These are phyloP conservation scores for Mercenaria mercenaria DNA, from an alignment of 1,140 invertebrate genomes.

Conservation along the genomic window DNA sequence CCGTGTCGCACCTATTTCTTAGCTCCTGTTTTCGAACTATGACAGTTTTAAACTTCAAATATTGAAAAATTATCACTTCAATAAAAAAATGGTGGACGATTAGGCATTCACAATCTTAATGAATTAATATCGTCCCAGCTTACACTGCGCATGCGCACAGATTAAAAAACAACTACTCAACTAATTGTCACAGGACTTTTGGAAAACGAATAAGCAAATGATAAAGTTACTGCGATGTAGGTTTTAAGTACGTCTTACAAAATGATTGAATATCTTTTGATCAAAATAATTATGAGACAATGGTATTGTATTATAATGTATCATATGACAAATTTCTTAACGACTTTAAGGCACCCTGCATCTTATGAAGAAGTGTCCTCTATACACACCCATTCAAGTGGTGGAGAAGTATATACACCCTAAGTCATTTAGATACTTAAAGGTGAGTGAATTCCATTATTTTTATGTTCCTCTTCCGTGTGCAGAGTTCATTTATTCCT, in stretches of 20 bases:
- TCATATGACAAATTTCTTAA: neutral
- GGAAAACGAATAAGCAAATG: neutral
- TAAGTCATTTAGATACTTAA: too few relatives aligned
- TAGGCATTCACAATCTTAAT: neutral
- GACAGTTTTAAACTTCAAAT: neutral
- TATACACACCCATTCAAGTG: too few relatives aligned
- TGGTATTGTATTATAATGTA: neutral
- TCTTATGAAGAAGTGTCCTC: neutral
- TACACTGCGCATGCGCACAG: neutral
- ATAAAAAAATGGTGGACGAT: neutral
- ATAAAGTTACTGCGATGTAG: neutral
- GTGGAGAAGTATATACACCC: too few relatives aligned
- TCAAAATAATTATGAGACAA: neutral
- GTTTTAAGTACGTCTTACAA: neutral
- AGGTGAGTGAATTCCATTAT: too few relatives aligned
- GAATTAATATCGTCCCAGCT: neutral
- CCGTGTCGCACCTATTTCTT: neutral
- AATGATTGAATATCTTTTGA: neutral
- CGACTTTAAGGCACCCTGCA: neutral
- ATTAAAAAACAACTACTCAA: neutral
- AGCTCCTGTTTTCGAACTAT: neutral
- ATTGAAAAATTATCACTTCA: neutral
- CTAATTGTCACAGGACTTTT: neutral
- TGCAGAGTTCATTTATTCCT: too few relatives aligned
- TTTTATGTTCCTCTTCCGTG: too few relatives aligned